Conservation (phyloP, 1,140 invertebrate genomes). For the Drosophila parabipectinata region DNA sequence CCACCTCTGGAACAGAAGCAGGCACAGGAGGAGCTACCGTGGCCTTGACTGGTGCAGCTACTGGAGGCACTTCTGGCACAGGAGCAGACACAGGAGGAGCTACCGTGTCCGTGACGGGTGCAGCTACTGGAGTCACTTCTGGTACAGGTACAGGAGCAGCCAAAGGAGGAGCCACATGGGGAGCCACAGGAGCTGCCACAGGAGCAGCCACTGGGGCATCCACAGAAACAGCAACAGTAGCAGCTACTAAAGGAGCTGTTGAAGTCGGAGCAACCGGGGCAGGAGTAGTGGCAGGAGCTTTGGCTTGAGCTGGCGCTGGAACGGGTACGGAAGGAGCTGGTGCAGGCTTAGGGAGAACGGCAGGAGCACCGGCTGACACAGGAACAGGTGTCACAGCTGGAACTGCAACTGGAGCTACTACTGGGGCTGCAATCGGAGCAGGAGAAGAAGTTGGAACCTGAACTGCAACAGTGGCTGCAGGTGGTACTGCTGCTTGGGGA, state of each 20-base stretch:
- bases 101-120: neutral
- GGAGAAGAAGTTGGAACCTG: neutral
- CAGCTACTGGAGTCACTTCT: neutral
- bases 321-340: neutral
- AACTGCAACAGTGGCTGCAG: neutral
- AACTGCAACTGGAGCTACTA: neutral
- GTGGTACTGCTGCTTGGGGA: neutral
- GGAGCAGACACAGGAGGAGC: neutral
- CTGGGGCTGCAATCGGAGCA: neutral
- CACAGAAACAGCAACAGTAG: neutral
- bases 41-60: too few species aligned
- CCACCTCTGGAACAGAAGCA: neutral
- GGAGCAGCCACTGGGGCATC: neutral
- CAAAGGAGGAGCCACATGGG: neutral
- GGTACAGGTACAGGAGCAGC: neutral
- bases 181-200: neutral
- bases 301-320: neutral
- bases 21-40: neutral
- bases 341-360: neutral
- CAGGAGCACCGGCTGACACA: neutral
- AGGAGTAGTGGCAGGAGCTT: neutral
- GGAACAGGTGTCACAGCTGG: neutral
- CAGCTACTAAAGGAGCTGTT: neutral
- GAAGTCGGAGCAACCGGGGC: neutral
- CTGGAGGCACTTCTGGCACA: neutral